Evolutionary conservation across 2,113 vertebrate species (phyloP), one percentile per base, ranked within the genome.

Genomic region (Syngnathoides biaculeatus): DNA sequence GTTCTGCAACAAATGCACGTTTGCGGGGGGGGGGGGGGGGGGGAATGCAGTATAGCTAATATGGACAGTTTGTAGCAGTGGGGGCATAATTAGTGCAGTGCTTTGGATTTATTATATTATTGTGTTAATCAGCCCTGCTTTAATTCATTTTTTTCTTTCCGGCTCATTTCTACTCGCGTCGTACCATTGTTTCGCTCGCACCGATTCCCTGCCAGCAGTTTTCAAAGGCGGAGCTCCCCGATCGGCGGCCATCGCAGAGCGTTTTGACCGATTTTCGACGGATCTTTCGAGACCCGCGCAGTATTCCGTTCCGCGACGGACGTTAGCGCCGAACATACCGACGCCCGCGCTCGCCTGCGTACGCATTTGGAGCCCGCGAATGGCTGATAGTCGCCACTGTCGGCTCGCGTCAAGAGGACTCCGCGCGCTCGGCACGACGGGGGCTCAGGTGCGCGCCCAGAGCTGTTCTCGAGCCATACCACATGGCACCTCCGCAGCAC

Each of bases 51-150:
- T 30, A 17, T 27, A 14, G 13, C 14, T n/a, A 0, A 3, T 20
- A 38, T 58, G 11, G 78, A 73, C 84, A 83, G 78, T 86, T 79
- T 81, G 82, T 69, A 75, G 83, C 76, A 69, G 71, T 43, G 69
- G 56, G 83, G 87, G 87, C 80, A 81, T 83, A 88, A 89, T 89
- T 89, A 89, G 80, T 81, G 80, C 85, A 70, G 79, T 75, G 72
- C 79, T 82, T 72, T 85, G 80, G 85, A 89, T 84, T 79, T 71
- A 85, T 84, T 87, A 82, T 79, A 76, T 67, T 79, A 76, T 67
- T 85, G 78, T 83, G 84, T 89, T 89, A 86, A 79, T 78, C 77
- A 74, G 75, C 59, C 38, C 74, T 40, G 30, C 71, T 80, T 81
- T 81, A 73, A 84, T 59, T n/a, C n/a, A 35, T 5, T 35, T 10